Evolutionary conservation across 1,140 invertebrate genomes (phyloP).

Genomic region (Drosophila kurseongensis): DNA sequence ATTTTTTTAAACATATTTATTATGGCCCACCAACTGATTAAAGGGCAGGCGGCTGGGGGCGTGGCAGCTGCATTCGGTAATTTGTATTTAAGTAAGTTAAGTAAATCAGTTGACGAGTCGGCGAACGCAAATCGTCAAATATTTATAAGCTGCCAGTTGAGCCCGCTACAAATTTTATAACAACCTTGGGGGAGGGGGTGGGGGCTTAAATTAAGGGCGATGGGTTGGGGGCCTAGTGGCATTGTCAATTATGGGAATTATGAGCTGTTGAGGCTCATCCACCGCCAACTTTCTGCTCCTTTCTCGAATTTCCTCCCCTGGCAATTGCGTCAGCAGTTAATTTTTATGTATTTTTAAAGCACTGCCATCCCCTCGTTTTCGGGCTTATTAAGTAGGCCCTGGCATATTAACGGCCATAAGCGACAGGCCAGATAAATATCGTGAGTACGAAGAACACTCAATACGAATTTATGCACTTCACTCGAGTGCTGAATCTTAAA

Average conservation of each 20-base stretch:
- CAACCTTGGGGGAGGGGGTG: conserved; percentile 30
- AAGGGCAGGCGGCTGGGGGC: not conserved
- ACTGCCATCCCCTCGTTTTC: conserved; percentile 29
- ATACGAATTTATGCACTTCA: conserved; percentile 58
- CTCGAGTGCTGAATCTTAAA: conserved; percentile 25
- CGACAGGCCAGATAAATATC: conserved; percentile 58
- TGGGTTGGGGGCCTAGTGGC: conserved; percentile 37
- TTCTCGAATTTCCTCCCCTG: conserved; percentile 15
- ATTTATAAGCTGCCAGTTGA: conserved; percentile 65
- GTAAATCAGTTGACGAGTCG: conserved; percentile 70
- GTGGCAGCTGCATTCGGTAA: conserved; percentile 43
- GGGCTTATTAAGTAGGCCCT: conserved; percentile 64
- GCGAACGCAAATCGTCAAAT: conserved; percentile 59
- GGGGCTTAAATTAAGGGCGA: conserved; percentile 23
- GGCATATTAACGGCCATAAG: conserved; percentile 59
- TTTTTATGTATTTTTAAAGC: conserved; percentile 80
- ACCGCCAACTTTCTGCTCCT: conserved; percentile 16
- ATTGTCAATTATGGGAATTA: conserved; percentile 58
- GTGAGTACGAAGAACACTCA: conserved; percentile 13
- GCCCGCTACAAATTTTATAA: conserved; percentile 55
- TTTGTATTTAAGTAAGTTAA: conserved; percentile 72
- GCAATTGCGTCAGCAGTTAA: conserved; percentile 76
- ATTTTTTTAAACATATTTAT: conserved; percentile 64
- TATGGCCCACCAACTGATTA: conserved; percentile 9
- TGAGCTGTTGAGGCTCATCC: conserved; percentile 43